Evolutionary conservation across 30 jellyfish, hydroid and myxozoan species (phyloP), one percentile per base, ranked within the genome.

Genomic region (Clytia hemisphaerica): DNA sequence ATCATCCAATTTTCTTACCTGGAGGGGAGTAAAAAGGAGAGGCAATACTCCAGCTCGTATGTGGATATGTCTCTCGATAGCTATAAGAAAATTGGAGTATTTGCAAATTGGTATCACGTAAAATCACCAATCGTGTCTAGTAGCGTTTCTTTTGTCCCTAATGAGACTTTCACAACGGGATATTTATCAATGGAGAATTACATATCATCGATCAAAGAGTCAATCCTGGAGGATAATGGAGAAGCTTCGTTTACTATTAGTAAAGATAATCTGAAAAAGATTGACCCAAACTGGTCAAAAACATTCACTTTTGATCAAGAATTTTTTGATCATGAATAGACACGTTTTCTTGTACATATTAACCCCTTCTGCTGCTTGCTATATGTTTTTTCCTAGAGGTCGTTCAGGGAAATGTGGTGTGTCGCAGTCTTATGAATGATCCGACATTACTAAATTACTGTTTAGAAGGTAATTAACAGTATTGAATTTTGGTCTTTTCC

Each of bases 1-100:
- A 26, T 58, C 48, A 45, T 55, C 26, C 84, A 73, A 40, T 73
- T 73, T 59, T 73, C 84, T 14, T 73, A 54, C 53, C 36, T 72
- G 48, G 18, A 37, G 6, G 84, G 84, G 10, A 55, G 16, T 16
- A 73, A 73, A 58, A 22, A 67, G 60, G 77, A 73, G 35, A 34
- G 84, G 61, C 73, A 71, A 36, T 71, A 71, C 35, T 4, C 61
- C 61, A 49, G 74, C 6, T 18, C 21, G 28, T 71, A 28, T 57
- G 77, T 71, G n/a, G 83, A 71, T 61, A 71, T 71, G 82, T 33
- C 76, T 14, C 51, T 49, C 40, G 30, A 15, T 28, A 49, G 74
- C 16, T 53, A 2, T 34, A 53, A 34, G 21, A 21, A 31, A 26
- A 49, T 71, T 6, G 83, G 83, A 35, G 71, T 67, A 12, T 37